A percentile compares a stretch with the other conserved stretches of the same genome.
phyloP scores from a whole-genome alignment of 2,797 vertebrate species.

The Catamblyrhynchus diadema region DNA sequence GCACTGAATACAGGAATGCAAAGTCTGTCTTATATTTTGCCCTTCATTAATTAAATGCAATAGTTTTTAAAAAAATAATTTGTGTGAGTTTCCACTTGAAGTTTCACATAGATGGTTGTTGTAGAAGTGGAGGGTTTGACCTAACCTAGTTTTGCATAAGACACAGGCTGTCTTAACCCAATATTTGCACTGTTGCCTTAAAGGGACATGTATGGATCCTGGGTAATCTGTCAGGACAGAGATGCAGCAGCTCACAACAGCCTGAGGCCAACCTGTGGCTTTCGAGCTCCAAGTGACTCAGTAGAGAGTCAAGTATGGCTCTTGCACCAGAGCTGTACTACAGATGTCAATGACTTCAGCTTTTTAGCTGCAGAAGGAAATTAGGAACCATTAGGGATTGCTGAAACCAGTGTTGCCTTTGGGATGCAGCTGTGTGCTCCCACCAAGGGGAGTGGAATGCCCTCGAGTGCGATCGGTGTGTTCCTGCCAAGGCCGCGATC shows the following conservation, averaged over 20 bases:
- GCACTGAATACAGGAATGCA: background rate
- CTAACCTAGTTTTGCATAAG: background rate
- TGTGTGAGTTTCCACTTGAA: background rate
- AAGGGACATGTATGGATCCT: background rate
- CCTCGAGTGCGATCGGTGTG: background rate
- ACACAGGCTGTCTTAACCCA: background rate
- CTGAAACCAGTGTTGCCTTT: background rate
- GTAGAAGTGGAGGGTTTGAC: background rate
- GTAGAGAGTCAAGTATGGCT: background rate
- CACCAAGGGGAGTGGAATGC: background rate
- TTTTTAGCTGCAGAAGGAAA: background rate
- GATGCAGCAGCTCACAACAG: background rate
- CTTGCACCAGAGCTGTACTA: background rate
- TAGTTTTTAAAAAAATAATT: background rate
- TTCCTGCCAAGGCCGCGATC: background rate
- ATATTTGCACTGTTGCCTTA: background rate
- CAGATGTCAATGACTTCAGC: background rate
- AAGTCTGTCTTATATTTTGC: background rate
- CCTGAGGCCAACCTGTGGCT: background rate
- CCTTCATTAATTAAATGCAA: background rate
- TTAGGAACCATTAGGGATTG: background rate
- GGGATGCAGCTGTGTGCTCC: conserved; percentile 15
- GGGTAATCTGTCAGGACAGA: background rate
- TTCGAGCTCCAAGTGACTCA: background rate
- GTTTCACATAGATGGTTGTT: background rate